Evolutionary conservation across 2,888 invertebrate species (phyloP).

Genomic region (Operophtera brumata): DNA sequence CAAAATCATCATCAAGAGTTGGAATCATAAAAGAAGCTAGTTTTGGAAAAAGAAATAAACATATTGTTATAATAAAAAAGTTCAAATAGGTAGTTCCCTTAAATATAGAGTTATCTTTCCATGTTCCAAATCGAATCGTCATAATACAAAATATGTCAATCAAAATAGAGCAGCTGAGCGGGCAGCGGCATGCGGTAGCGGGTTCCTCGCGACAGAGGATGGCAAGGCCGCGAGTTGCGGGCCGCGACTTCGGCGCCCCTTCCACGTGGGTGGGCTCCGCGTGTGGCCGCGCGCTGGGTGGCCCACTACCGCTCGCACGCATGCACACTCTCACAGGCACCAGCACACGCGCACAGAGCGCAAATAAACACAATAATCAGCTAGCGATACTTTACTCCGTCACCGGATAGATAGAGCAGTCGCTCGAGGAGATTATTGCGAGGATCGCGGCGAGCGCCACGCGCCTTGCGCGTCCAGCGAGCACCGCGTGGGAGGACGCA

Average conservation of each 20-base stretch:
- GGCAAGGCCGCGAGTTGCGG: slow-evolving; percentile 46
- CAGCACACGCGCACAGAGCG: slow-evolving; percentile 65
- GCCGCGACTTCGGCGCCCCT: slow-evolving; percentile 66
- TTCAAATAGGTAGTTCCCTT: too few species aligned
- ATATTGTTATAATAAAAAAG: slow-evolving; percentile 3
- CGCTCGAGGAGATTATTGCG: slow-evolving; percentile 67
- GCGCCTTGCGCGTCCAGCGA: slow-evolving; percentile 40
- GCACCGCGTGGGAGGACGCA: slow-evolving; percentile 37
- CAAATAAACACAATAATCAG: slow-evolving; percentile 80
- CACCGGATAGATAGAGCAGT: slow-evolving; percentile 79
- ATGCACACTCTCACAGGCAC: slow-evolving; percentile 65
- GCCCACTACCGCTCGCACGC: slow-evolving; percentile 68
- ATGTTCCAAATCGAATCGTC: slow-evolving; percentile 27
- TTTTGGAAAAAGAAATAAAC: too few species aligned
- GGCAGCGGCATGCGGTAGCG: slow-evolving; percentile 32
- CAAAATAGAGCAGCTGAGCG: slow-evolving; percentile 37
- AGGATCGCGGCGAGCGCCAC: slow-evolving; percentile 67
- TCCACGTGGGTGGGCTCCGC: slow-evolving; percentile 78
- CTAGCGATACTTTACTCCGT: slow-evolving; percentile 78
- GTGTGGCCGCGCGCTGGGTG: slow-evolving; percentile 80
- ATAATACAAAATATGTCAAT: slow-evolving; percentile 66
- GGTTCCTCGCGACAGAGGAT: slow-evolving; percentile 31
- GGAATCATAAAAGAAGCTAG: too few species aligned
- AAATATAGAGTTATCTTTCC: slow-evolving; percentile 2
- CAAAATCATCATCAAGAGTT: too few species aligned